These are phyloP conservation scores for Tenrec ecaudatus DNA, from an alignment of 2,113 vertebrate species.

Conservation along the genomic window DNA sequence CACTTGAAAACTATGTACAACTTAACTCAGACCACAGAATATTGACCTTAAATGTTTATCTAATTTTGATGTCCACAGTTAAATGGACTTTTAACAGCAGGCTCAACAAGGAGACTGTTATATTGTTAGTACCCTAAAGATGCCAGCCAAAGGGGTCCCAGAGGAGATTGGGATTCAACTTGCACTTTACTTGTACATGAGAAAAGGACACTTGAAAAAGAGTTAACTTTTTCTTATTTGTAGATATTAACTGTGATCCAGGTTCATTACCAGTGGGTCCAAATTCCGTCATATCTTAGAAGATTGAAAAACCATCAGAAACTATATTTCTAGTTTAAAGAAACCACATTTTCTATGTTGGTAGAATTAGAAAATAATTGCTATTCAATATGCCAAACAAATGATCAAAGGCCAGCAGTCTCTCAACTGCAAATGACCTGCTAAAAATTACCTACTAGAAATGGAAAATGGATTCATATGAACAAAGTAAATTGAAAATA, in stretches of 20 bases:
- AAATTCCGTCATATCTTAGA: conserved; percentile 8
- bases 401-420: conserved; percentile 31
- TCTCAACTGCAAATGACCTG: conserved; percentile 55
- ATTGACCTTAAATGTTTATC: neutral
- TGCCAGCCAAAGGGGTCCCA: neutral
- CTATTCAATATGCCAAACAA: neutral
- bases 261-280: conserved; percentile 21
- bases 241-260: neutral
- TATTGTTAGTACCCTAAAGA: neutral
- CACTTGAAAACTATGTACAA: conserved; percentile 45
- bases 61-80: neutral
- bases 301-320: conserved; percentile 23
- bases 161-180: neutral
- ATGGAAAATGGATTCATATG: neutral
- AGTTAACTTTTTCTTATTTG: conserved; percentile 42
- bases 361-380: conserved; percentile 58
- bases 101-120: neutral
- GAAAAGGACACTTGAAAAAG: neutral
- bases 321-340: conserved; percentile 1
- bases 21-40: neutral
- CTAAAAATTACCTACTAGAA: conserved; percentile 61
- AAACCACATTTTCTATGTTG: neutral
- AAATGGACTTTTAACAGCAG: neutral
- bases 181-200: neutral
- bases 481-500: conserved; percentile 62